Base-by-base conservation (phyloP, 2,888 invertebrate genomes). In the Junonia oenone region DNA sequence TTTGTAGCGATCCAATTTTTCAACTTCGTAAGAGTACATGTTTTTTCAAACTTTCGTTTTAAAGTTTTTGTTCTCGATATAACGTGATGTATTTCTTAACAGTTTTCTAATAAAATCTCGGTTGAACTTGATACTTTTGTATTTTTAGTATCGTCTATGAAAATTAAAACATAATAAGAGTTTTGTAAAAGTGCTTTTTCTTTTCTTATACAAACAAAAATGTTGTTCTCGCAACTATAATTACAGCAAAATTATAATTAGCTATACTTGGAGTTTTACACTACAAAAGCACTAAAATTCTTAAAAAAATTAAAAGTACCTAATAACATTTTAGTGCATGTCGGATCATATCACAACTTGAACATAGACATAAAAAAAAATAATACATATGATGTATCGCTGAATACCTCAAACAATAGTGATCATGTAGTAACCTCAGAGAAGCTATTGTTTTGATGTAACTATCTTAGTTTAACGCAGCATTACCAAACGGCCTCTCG, bases 401-500 rank as follows among this genome's bases (percentile, higher is more conserved):
- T n/a, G 4, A 43, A 11, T 22, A 22, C 17, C 6, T 13, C 2
- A 26, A 13, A 17, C 2, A 43, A 43, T 13, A 26, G n/a, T 22
- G 26, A 22, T 26, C 43, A 13, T 26, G 38, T n/a, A 8, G 29
- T 14, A 43, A 8, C 17, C 13, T 26, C 6, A 13, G 15, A 45
- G 33, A 13, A 46, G 31, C 51, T 35, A 48, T 55, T 58, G 55
- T 58, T 31, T 26, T 67, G 63, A 73, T 72, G 70, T 71, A 33
- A 33, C 31, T 11, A 72, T 72, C 71, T 68, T 58, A 63, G 65
- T 67, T 76, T 73, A 68, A 75, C 67, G 70, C 63, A 65, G 5
- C 67, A 66, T 66, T 64, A 63, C 66, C 62, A 63, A 46, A 51
- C 65, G 60, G 67, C 71, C 58, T 40, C 66, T 26, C 43, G 43